A percentile compares a stretch with the other conserved stretches of the same genome.
phyloP scores from a whole-genome alignment of 2,888 invertebrate species.

The Amorpha juglandis region DNA sequence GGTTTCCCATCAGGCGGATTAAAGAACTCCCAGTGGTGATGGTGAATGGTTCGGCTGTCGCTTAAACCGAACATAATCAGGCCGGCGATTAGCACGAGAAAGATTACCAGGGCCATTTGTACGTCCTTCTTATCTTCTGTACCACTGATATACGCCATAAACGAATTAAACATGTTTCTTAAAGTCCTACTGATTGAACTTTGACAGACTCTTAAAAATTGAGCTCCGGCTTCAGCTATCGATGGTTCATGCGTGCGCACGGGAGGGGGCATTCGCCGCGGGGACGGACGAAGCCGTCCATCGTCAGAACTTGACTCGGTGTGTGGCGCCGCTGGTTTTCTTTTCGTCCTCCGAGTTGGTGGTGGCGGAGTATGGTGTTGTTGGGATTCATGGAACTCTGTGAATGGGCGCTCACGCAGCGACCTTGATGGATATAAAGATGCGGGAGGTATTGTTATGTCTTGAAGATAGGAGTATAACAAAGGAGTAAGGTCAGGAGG shows the following conservation, averaged over 20 bases:
- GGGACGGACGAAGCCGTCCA: constrained; percentile 70
- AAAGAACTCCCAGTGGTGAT: constrained; percentile 95
- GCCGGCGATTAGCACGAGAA: constrained; percentile 90
- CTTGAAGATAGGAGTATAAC: constrained; percentile 82
- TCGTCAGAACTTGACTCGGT: constrained; percentile 83
- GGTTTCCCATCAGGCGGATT: constrained; percentile 89
- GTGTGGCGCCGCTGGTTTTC: constrained; percentile 66
- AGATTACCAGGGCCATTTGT: constrained; percentile 90
- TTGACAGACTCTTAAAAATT: constrained; percentile 88
- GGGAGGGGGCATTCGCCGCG: constrained; percentile 67
- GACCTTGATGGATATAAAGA: constrained; percentile 75
- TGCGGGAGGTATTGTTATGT: constrained; percentile 77
- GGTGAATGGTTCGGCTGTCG: constrained; percentile 89
- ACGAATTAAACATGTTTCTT: constrained; percentile 87
- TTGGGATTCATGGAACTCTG: constrained; percentile 66
- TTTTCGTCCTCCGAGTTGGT: constrained; percentile 77
- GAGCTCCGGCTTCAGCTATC: constrained; percentile 88
- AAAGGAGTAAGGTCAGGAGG: constrained; percentile 77
- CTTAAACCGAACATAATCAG: constrained; percentile 90
- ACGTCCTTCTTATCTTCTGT: constrained; percentile 89
- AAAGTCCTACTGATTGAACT: constrained; percentile 86
- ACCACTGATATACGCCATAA: constrained; percentile 85
- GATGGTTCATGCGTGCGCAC: constrained; percentile 85
- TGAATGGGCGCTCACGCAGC: constrained; percentile 61
- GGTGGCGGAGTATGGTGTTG: constrained; percentile 70